Conservation (phyloP, 2,797 vertebrate species). For the Phaenicophaeus curvirostris region DNA sequence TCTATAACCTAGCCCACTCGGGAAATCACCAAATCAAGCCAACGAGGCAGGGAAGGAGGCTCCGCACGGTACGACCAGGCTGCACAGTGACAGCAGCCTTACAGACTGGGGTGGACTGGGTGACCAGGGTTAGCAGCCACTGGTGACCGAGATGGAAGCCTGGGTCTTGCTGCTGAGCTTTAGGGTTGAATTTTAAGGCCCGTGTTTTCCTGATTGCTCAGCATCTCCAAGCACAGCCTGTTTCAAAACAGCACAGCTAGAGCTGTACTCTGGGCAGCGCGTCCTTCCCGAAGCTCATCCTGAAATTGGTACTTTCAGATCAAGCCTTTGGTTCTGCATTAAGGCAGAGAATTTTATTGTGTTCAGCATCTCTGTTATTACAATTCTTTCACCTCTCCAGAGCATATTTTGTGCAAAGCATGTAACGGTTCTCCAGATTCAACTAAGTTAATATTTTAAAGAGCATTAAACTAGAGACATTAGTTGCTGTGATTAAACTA, state of each 20-base stretch:
- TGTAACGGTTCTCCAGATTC: neutral
- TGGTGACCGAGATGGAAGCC: too few relatives aligned
- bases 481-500: neutral
- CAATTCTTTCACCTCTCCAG: neutral
- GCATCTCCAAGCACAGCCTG: neutral
- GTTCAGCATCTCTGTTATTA: neutral
- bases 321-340: neutral
- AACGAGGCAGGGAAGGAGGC: neutral
- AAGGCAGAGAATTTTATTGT: neutral
- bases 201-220: neutral
- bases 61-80: accelerated
- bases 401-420: neutral
- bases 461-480: neutral
- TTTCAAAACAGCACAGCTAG: neutral
- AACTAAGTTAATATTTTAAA: neutral
- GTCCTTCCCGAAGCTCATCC: neutral
- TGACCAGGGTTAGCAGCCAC: neutral
- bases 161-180: neutral
- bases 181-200: too few relatives aligned
- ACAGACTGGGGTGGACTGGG: accelerated
- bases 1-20: neutral
- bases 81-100: accelerated
- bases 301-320: neutral
- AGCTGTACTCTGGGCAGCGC: accelerated
- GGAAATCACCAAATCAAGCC: neutral